Evolutionary conservation across 1,140 invertebrate genomes (phyloP), one percentile per base, ranked within the genome.

Genomic region (Pseudomyrmex gracilis): DNA sequence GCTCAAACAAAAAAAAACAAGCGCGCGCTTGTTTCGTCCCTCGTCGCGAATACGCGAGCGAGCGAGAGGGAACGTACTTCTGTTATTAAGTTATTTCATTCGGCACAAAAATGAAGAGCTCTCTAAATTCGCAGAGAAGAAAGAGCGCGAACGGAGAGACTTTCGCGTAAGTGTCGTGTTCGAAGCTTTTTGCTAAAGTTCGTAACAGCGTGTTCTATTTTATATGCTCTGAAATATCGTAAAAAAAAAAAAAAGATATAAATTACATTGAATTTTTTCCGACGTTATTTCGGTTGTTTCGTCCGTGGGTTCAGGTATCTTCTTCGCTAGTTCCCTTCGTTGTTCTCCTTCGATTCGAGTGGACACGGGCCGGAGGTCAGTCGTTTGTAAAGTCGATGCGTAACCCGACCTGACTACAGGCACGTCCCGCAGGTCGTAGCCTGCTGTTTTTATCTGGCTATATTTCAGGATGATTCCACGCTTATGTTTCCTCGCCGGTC

Each of bases 361-460:
- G 60, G 57, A 84, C 43, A 80, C 53, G 15, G 66, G 43, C 53
- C 43, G 20, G 85, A 90, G 90, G 89, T 91, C 89, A 90, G 87
- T 90, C 85, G 88, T 90, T 91, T 84, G 87, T 89, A 89, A 91
- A 91, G 87, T 84, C 86, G 84, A 85, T 87, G 92, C 92, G 92
- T 93, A 94, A 93, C 92, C 92, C 90, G 92, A 94, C 91, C 92
- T 92, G 90, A 90, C 90, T 91, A 84, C 84, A 85, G 64, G 74
- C 86, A 77, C 83, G 88, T 89, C 90, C 85, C 85, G 85, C 90
- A 85, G 90, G 86, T 93, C 92, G 93, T 92, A 92, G 93, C 93
- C 91, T 93, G 93, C 93, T 93, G 92, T 93, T 93, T 94, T 94
- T 94, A 93, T 94, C 91, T 93, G 90, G 57, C 89, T 88, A 92